Percentiles rank a stretch among this genome's conserved stretches.
Evolutionary conservation across 2,888 invertebrate genomes (phyloP).

Genomic region (Conistra vaccinii): DNA sequence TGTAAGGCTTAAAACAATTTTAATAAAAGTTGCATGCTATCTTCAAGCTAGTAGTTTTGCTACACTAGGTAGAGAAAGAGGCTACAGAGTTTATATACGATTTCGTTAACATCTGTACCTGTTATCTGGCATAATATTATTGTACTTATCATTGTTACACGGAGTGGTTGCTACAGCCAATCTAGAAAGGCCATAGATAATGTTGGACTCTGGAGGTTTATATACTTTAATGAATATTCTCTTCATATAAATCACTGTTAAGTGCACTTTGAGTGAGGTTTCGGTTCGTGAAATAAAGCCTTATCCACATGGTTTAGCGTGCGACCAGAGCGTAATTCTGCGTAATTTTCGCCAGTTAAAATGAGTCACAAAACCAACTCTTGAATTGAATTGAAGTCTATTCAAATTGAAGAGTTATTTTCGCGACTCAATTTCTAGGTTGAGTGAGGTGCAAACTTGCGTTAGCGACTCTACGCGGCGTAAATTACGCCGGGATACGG

Average conservation of each 20-base stretch:
- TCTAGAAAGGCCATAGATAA: neutral
- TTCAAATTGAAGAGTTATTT: neutral
- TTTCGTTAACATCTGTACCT: neutral
- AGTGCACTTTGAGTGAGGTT: neutral
- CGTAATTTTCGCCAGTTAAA: neutral
- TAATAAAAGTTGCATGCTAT: constrained; percentile 3
- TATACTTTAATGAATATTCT: neutral
- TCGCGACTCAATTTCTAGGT: neutral
- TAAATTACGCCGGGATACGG: neutral
- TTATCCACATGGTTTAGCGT: neutral
- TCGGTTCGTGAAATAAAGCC: neutral
- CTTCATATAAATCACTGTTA: neutral
- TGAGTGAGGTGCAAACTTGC: neutral
- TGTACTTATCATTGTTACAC: neutral
- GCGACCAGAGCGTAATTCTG: neutral
- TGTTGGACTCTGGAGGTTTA: neutral
- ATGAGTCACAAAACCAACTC: neutral
- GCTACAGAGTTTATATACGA: constrained; percentile 14
- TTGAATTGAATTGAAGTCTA: neutral
- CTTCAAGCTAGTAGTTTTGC: constrained; percentile 12
- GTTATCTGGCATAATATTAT: neutral
- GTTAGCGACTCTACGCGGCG: neutral
- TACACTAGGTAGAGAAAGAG: neutral
- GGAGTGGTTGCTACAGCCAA: neutral
- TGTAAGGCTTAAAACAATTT: constrained; percentile 19